Conservation (phyloP, 1,140 invertebrate genomes). For the Calliphora vicina region DNA sequence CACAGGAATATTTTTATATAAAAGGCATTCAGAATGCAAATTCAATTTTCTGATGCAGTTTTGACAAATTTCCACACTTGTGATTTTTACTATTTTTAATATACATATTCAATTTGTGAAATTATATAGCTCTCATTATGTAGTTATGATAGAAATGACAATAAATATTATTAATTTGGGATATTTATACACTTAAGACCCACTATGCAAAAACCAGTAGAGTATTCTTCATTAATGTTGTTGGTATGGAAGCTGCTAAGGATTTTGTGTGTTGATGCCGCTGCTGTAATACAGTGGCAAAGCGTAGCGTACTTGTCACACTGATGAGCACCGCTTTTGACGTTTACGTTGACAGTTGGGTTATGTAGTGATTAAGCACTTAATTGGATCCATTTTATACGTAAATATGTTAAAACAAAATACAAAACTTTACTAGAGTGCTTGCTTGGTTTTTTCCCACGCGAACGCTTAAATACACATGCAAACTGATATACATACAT, state of each 20-base stretch:
- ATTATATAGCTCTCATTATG: too few relatives aligned
- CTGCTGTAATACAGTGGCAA: not conserved
- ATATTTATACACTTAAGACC: not conserved
- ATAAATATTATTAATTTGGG: too few relatives aligned
- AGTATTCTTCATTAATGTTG: not conserved
- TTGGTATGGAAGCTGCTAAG: not conserved
- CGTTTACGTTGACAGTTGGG: conserved; percentile 21
- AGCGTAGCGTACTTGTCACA: not conserved
- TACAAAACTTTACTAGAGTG: not conserved
- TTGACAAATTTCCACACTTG: too few relatives aligned
- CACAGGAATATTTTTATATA: too few relatives aligned
- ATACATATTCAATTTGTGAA: too few relatives aligned
- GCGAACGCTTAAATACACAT: not conserved
- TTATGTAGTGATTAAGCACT: conserved; percentile 24
- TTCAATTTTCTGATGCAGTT: too few relatives aligned
- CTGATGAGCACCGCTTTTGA: conserved; percentile 15
- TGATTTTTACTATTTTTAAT: too few relatives aligned
- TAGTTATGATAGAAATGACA: too few relatives aligned
- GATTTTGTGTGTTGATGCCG: not conserved
- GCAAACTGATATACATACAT: not conserved
- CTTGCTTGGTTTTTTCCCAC: not conserved
- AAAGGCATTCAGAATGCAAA: too few relatives aligned
- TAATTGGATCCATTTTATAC: conserved; percentile 25
- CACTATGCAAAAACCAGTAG: not conserved
- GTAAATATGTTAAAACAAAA: not conserved